Percentiles rank a stretch among this genome's conserved stretches.
Conservation (phyloP, 1,140 invertebrate species). For the Brachionus manjavacas region DNA sequence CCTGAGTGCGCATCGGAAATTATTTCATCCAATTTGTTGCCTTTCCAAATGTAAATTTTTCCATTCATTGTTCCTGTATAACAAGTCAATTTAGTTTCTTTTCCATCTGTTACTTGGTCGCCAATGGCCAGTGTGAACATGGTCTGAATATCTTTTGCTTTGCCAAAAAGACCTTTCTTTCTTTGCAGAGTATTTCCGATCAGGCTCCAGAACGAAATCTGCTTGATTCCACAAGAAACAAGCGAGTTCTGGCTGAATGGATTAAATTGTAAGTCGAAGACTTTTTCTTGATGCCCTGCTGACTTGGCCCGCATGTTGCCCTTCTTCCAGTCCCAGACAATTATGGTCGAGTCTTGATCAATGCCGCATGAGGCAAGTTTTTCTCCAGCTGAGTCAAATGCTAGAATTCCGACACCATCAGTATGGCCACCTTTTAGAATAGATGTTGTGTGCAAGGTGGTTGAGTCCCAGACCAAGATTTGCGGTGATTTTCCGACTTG, state of each 20-base stretch:
- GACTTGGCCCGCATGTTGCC: slow-evolving; percentile 54
- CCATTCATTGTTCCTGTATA: slow-evolving; percentile 55
- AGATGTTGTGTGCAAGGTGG: slow-evolving; percentile 49
- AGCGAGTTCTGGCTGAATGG: slow-evolving; percentile 50
- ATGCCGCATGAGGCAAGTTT: slow-evolving; percentile 53
- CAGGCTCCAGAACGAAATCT: slow-evolving; percentile 58
- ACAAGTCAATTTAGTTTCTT: neutral
- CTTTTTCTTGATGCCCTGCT: slow-evolving; percentile 45
- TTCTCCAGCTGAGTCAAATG: slow-evolving; percentile 53
- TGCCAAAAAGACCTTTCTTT: slow-evolving; percentile 57
- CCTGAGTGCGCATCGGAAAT: slow-evolving; percentile 53
- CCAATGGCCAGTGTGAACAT: slow-evolving; percentile 54
- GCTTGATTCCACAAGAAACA: slow-evolving; percentile 58
- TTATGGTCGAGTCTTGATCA: slow-evolving; percentile 53
- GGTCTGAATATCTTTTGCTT: slow-evolving; percentile 57
- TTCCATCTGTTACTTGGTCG: slow-evolving; percentile 44
- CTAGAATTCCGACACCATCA: slow-evolving; percentile 51
- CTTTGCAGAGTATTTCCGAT: slow-evolving; percentile 56
- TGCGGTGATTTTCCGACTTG: slow-evolving; percentile 55
- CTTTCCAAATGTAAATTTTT: slow-evolving; percentile 57
- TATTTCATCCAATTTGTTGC: slow-evolving; percentile 49
- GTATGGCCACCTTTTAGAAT: slow-evolving; percentile 55
- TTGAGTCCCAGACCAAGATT: slow-evolving; percentile 56
- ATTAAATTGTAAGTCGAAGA: slow-evolving; percentile 57
- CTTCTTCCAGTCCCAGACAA: slow-evolving; percentile 57